Evolutionary conservation across 2,113 vertebrate genomes (phyloP).

Genomic region (Lepus europaeus): DNA sequence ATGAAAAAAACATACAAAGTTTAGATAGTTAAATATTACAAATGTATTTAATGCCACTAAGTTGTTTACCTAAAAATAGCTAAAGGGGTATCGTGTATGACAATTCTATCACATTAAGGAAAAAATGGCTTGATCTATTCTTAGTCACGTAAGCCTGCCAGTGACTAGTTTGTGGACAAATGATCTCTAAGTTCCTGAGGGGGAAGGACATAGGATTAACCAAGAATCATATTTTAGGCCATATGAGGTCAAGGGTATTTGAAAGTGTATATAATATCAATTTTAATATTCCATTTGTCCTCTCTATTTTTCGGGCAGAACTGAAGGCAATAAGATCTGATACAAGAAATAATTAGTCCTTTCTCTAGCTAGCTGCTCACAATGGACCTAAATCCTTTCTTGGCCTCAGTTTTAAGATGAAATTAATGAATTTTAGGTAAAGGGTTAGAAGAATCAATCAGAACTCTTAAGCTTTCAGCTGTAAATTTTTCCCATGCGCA

Average conservation of each 20-base stretch:
- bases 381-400: slow-evolving; percentile 32
- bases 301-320: not conserved
- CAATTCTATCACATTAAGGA: slow-evolving; percentile 11
- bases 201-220: not conserved
- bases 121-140: not conserved
- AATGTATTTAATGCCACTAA: not conserved
- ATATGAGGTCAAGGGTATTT: not conserved
- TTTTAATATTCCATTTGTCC: slow-evolving; percentile 33
- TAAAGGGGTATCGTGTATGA: not conserved
- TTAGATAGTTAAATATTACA: not conserved
- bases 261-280: not conserved
- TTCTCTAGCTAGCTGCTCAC: not conserved
- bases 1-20: not conserved
- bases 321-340: slow-evolving; percentile 19
- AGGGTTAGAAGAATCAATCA: slow-evolving; percentile 21
- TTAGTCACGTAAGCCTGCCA: not conserved
- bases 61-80: not conserved
- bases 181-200: not conserved
- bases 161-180: not conserved
- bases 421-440: slow-evolving; percentile 27
- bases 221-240: not conserved
- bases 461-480: not conserved
- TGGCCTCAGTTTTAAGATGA: slow-evolving; percentile 9
- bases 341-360: slow-evolving; percentile 42
- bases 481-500: not conserved